Base-by-base conservation (phyloP, 2,888 invertebrate genomes). In the Lochmaea capreae region DNA sequence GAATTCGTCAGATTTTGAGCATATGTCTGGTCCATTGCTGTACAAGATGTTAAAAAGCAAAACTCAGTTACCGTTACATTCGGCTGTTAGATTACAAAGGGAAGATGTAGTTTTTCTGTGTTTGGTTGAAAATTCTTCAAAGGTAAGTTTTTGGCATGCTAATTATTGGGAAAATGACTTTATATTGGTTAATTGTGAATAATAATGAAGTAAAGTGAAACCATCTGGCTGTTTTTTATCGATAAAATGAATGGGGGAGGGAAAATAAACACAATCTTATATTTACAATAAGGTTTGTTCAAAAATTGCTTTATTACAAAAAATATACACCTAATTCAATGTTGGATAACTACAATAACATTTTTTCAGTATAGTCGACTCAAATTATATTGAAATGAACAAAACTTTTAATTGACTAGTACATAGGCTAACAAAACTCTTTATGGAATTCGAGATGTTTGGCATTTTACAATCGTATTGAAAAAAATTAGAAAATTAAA, bases 71-170 rank as follows among this genome's bases (percentile, higher is more conserved):
- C 96, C 97, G 1, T 88, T 98, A 43, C 97, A 98, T 88, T 93
- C 96, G 12, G 97, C 98, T 18, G 94, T 98, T 22, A 89, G 95
- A 49, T 90, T 97, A 33, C 89, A 93, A 83, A 89, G 98, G 42
- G 98, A 98, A 84, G 98, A 98, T 86, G 98, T 98, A 4, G 96
- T 98, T 5, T 97, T 97, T 87, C 90, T 98, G 69, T 98, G 95
- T 86, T 90, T 98, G 68, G 95, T 97, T 63, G 97, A 98, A 87
- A 95, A 95, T 88, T 93, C 95, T 84, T 91, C 93, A 39, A 93
- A 94, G 91, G 97, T 98, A 87, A 92, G 93, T 92, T 81, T 46
- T 66, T 52, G 1, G 22, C 52, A 52, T 52, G 5, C n/a, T 11
- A 11, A 43, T 43, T 12, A 2, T 43, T 43, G 8, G 8, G 33